Evolutionary conservation across 1,140 invertebrate genomes (phyloP), one percentile per base, ranked within the genome.

Genomic region (Triops cancriformis): DNA sequence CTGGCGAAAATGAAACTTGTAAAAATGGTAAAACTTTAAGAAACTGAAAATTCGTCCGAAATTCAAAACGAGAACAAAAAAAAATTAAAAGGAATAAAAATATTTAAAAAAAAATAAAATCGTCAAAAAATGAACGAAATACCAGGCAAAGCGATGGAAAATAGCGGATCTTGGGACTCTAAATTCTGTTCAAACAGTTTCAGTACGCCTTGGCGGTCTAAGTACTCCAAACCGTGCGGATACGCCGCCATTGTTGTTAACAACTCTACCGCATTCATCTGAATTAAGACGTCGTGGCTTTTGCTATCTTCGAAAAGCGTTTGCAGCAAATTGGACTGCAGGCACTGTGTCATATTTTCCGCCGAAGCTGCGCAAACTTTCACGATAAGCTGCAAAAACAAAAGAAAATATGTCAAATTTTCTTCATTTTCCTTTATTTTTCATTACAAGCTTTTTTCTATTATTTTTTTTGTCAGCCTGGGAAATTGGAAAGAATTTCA

Each of bases 231-330:
- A 73, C 81, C 80, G 75, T 79, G 77, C n/a, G 77, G 64, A 12
- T 79, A 76, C 23, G 77, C 81, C 1, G 77, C 79, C 9, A 82
- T 14, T 1, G 64, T 75, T 1, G 79, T 43, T n/a, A 82, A 72
- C 37, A 82, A 80, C 76, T 82, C 81, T 41, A 82, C 75, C 12
- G 79, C 80, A 73, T 82, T 82, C 72, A 81, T 37, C 51, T 80
- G 80, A 18, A 51, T 73, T 37, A 80, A 74, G 3, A 77, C 72
- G 51, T 80, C 80, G 72, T 79, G 14, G 14, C 51, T 64, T 64
- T 64, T 64, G 51, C 18, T 64, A 23, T 64, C 51, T 23, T 64
- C 10, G 18, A 64, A 64, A 3, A 64, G 51, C 51, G 5, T 0
- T 14, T 64, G 51, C 23, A 64, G 51, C n/a, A 64, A 11, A 23